Evolutionary conservation across 2,797 vertebrate species (phyloP).

Genomic region (Rhinatrema bivittatum): DNA sequence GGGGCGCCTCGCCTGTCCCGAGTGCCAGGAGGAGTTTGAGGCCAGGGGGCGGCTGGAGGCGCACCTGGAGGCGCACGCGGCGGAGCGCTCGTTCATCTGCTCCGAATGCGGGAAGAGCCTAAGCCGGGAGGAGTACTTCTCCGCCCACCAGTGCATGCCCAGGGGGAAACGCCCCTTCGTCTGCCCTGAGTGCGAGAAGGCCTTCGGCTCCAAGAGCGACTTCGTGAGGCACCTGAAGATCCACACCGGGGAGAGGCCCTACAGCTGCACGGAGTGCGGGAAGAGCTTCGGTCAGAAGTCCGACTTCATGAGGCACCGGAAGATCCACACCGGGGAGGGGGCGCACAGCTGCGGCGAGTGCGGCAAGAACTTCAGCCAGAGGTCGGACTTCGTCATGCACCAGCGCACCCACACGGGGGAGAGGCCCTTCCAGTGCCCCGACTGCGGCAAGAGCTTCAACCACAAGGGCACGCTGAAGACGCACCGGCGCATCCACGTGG

Average conservation of each 20-base stretch:
- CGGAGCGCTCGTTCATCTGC: slow-evolving; percentile 38
- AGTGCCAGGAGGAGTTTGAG: slow-evolving; percentile 37
- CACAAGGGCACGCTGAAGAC: slow-evolving; percentile 44
- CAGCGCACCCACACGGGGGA: slow-evolving; percentile 45
- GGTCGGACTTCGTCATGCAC: slow-evolving; percentile 48
- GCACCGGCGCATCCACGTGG: slow-evolving; percentile 43
- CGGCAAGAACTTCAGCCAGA: slow-evolving; percentile 47
- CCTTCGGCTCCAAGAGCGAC: slow-evolving; percentile 57
- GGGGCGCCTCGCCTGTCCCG: slow-evolving; percentile 28
- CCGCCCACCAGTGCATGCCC: slow-evolving; percentile 45
- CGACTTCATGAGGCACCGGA: slow-evolving; percentile 32
- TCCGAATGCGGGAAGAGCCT: slow-evolving; percentile 43
- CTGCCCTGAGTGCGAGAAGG: slow-evolving; percentile 51
- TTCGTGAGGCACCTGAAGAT: slow-evolving; percentile 53
- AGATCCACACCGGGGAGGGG: slow-evolving; percentile 42
- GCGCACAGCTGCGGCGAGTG: slow-evolving; percentile 38
- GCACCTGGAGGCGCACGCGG: slow-evolving; percentile 35
- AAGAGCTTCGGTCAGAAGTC: slow-evolving; percentile 35
- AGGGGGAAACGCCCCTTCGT: slow-evolving; percentile 43
- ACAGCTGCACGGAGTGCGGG: slow-evolving; percentile 32
- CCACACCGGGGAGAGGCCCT: slow-evolving; percentile 41
- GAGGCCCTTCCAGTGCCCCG: slow-evolving; percentile 38
- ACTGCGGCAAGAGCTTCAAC: slow-evolving; percentile 47
- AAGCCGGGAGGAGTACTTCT: slow-evolving; percentile 26
- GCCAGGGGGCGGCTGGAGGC: slow-evolving; percentile 35